phyloP scores from a whole-genome alignment of 2,113 vertebrate genomes.

The Pseudorasbora parva region DNA sequence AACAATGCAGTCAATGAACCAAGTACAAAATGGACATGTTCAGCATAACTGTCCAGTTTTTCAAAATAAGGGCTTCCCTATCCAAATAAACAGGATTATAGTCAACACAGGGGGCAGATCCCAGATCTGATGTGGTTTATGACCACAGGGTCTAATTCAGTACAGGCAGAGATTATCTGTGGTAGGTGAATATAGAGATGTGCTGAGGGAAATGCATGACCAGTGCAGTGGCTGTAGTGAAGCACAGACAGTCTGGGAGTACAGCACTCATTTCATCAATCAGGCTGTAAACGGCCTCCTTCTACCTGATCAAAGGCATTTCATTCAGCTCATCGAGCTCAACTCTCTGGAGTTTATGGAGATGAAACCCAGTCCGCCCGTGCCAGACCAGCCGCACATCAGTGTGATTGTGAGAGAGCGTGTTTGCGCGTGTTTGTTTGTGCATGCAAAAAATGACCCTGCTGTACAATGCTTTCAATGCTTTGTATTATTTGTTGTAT shows the following conservation, averaged over 20 bases:
- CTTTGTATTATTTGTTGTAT: background rate
- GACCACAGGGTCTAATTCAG: background rate
- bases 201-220: background rate
- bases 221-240: background rate
- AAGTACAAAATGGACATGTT: no score
- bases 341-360: constrained; percentile 30
- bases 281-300: constrained; percentile 14
- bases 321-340: constrained; percentile 18
- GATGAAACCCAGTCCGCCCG: constrained; percentile 24
- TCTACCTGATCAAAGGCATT: constrained; percentile 19
- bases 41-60: background rate
- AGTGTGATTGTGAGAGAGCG: background rate
- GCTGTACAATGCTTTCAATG: background rate
- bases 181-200: background rate
- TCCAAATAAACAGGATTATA: background rate
- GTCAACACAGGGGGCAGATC: background rate
- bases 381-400: background rate
- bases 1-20: background rate
- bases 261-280: constrained; percentile 26
- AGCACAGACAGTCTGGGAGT: background rate
- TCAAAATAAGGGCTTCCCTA: background rate
- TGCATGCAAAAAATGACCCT: background rate
- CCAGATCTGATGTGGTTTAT: background rate
- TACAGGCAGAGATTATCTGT: background rate
- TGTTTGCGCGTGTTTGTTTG: no score